Percentiles rank a stretch among this genome's conserved stretches.
These are phyloP conservation scores for Eristalis tenax DNA, from an alignment of 2,888 invertebrate species.

Conservation along the genomic window DNA sequence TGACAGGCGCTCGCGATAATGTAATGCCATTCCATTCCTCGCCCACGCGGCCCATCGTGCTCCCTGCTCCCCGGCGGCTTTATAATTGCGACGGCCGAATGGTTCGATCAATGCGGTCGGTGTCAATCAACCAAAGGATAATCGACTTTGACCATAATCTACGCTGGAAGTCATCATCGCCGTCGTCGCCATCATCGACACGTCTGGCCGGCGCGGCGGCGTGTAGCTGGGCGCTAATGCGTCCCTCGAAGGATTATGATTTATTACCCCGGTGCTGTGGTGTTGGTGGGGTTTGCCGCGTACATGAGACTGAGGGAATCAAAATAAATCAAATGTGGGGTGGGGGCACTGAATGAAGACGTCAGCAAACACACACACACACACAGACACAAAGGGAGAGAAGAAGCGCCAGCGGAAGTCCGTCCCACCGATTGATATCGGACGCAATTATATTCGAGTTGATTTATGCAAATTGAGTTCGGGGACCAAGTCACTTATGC, in stretches of 20 bases:
- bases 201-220: neutral
- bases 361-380: neutral
- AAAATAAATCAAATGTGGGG: constrained; percentile 63
- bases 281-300: constrained; percentile 9
- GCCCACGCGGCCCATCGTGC: constrained; percentile 12
- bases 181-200: neutral
- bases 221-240: constrained; percentile 39
- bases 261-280: constrained; percentile 54
- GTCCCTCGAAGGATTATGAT: constrained; percentile 62
- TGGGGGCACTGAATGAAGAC: neutral
- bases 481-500: constrained; percentile 45
- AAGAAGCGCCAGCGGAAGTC: constrained; percentile 1
- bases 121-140: constrained; percentile 69
- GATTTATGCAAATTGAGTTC: constrained; percentile 67
- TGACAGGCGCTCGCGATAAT: constrained; percentile 64
- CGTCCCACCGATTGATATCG: constrained; percentile 51
- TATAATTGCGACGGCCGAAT: constrained; percentile 29
- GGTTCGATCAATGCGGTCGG: constrained; percentile 68
- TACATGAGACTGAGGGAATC: constrained; percentile 37
- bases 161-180: constrained; percentile 38
- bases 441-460: constrained; percentile 62
- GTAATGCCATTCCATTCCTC: constrained; percentile 31
- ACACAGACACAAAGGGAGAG: neutral
- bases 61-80: constrained; percentile 10
- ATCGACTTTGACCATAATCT: constrained; percentile 68